A percentile compares a stretch with the other conserved stretches of the same genome.
These are phyloP conservation scores for Hesperophylax magnus DNA, from an alignment of 1,140 invertebrate species.

Conservation along the genomic window DNA sequence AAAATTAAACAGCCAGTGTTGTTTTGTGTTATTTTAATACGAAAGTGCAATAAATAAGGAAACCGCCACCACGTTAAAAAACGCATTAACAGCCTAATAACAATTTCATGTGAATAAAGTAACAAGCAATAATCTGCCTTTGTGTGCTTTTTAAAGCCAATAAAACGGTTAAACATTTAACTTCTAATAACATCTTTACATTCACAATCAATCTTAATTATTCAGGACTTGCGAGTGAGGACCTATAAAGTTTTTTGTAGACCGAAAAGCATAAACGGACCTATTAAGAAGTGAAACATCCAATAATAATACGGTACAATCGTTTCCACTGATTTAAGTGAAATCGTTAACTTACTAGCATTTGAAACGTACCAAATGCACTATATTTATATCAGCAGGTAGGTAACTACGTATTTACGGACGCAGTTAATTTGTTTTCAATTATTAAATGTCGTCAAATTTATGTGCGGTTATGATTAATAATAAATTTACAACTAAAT, in stretches of 20 bases:
- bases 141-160: conserved; percentile 42
- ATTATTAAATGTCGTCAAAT: not conserved
- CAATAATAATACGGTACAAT: conserved; percentile 48
- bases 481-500: no score
- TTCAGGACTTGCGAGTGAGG: conserved; percentile 48
- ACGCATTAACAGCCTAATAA: conserved; percentile 26
- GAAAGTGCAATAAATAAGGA: conserved; percentile 17
- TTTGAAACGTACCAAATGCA: not conserved
- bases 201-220: conserved; percentile 50
- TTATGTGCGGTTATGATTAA: not conserved
- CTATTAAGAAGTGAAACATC: conserved; percentile 55
- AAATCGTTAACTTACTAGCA: conserved; percentile 6
- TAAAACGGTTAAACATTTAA: conserved; percentile 45
- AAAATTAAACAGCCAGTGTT: not conserved
- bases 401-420: not conserved
- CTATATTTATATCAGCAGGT: not conserved
- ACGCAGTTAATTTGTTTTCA: no score
- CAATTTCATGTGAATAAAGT: conserved; percentile 17
- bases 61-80: conserved; percentile 6
- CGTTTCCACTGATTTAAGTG: conserved; percentile 11
- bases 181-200: conserved; percentile 45
- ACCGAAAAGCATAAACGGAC: conserved; percentile 48
- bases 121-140: conserved; percentile 28
- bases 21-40: not conserved
- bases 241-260: conserved; percentile 50